phyloP scores from a whole-genome alignment of 2,113 vertebrate genomes.

The Chamaea fasciata region DNA sequence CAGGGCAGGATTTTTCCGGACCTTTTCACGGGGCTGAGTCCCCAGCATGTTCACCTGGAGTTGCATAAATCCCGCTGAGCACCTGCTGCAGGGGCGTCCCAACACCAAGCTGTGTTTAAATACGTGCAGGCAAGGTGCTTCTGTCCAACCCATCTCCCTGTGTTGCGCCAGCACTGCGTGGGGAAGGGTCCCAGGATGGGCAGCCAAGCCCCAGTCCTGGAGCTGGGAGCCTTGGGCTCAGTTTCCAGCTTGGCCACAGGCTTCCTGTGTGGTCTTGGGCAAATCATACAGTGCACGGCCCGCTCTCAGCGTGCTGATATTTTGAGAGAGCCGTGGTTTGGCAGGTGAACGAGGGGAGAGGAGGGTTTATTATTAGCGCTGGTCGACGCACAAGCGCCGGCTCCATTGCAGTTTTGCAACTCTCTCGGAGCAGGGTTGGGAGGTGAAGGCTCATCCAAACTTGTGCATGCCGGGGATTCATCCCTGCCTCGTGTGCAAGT shows the following conservation, averaged over 20 bases:
- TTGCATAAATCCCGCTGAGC: neutral
- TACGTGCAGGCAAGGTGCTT: neutral
- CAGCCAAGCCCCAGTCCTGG: neutral
- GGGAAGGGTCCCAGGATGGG: neutral
- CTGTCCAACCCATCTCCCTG: neutral
- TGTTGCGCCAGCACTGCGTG: accelerated
- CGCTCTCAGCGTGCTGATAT: conserved; percentile 6
- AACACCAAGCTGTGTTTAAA: neutral
- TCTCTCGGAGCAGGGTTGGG: neutral
- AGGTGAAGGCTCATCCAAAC: neutral
- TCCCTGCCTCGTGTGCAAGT: neutral
- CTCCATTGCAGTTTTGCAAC: neutral
- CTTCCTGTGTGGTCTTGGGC: conserved; percentile 63
- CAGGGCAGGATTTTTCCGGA: neutral
- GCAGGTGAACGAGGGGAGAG: conserved; percentile 44
- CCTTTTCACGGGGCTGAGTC: neutral
- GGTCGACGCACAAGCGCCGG: neutral
- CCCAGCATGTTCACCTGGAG: accelerated
- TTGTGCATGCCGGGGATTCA: neutral
- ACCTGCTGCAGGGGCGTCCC: conserved; percentile 12
- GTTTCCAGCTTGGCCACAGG: conserved; percentile 31
- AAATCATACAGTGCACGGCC: conserved; percentile 27
- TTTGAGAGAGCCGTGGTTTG: conserved; percentile 58
- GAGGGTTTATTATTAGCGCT: conserved; percentile 42
- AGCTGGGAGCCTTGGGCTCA: neutral